These are phyloP conservation scores for Artemisiospiza belli DNA, from an alignment of 2,113 vertebrate species.

Conservation along the genomic window DNA sequence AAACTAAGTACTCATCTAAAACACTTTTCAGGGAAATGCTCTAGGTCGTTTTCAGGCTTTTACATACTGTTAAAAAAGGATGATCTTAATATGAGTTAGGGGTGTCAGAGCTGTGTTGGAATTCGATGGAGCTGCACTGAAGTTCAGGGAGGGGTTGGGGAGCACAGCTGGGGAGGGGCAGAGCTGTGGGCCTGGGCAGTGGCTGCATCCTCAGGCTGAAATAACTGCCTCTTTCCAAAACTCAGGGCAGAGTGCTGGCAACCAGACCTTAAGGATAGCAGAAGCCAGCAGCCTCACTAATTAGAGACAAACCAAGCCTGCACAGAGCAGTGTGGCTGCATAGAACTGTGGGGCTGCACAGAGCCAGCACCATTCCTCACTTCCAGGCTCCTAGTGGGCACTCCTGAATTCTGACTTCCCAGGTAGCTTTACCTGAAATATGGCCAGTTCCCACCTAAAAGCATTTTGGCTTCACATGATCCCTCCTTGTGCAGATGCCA, in stretches of 20 bases:
- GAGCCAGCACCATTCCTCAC: accelerated
- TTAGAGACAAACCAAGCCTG: neutral
- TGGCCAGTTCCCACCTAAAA: neutral
- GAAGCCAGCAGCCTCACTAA: neutral
- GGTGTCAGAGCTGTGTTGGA: neutral
- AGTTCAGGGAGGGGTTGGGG: neutral
- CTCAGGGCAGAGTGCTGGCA: neutral
- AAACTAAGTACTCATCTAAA: neutral
- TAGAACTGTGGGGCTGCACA: neutral
- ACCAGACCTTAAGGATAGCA: neutral
- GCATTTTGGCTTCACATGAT: neutral
- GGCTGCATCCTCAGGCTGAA: neutral
- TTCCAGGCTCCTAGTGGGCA: neutral
- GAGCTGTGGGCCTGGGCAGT: neutral
- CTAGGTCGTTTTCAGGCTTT: neutral
- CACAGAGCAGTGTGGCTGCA: neutral
- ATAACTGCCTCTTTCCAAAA: neutral
- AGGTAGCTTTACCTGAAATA: neutral
- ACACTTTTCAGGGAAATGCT: neutral
- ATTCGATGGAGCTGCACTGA: neutral
- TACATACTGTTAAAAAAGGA: neutral
- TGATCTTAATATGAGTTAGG: neutral
- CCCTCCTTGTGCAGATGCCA: neutral
- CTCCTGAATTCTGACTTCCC: neutral
- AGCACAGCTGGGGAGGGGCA: neutral